Conservation (phyloP, 2,113 vertebrate genomes). For the Vulpes vulpes region DNA sequence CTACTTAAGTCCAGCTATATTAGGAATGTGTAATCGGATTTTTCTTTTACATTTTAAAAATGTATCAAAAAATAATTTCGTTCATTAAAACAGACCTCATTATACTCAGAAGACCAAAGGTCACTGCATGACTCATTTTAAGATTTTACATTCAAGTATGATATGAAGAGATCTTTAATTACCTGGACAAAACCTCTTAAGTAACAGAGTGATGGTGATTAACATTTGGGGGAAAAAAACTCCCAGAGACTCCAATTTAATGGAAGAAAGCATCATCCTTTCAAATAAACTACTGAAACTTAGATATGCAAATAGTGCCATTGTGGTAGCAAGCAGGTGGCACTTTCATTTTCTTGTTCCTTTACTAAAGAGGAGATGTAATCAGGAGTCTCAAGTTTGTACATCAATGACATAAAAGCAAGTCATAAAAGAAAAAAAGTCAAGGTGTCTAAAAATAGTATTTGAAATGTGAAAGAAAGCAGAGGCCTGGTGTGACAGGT, state of each 20-base stretch:
- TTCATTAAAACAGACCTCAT: constrained; percentile 1
- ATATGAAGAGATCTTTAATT: constrained; percentile 63
- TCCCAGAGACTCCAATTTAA: background rate
- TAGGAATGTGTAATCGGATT: background rate
- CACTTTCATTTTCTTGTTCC: background rate
- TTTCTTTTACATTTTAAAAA: background rate
- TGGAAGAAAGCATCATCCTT: background rate
- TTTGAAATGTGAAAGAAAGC: background rate
- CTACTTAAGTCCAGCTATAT: background rate
- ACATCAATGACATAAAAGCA: background rate
- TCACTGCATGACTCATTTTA: constrained; percentile 19
- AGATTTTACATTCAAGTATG: constrained; percentile 11
- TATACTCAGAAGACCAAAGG: constrained; percentile 3
- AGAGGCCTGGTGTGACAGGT: background rate
- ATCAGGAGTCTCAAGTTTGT: background rate
- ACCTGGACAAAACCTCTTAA: constrained; percentile 48
- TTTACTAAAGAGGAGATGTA: background rate
- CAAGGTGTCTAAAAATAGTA: background rate
- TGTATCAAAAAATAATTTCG: constrained; percentile 3
- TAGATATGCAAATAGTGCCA: background rate
- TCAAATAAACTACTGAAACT: constrained; percentile 6
- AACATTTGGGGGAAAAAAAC: background rate
- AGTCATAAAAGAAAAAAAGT: background rate
- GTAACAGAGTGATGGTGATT: background rate
- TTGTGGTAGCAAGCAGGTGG: background rate